Evolutionary conservation across 2,888 invertebrate genomes (phyloP).

Genomic region (Luffia ferchaultella): DNA sequence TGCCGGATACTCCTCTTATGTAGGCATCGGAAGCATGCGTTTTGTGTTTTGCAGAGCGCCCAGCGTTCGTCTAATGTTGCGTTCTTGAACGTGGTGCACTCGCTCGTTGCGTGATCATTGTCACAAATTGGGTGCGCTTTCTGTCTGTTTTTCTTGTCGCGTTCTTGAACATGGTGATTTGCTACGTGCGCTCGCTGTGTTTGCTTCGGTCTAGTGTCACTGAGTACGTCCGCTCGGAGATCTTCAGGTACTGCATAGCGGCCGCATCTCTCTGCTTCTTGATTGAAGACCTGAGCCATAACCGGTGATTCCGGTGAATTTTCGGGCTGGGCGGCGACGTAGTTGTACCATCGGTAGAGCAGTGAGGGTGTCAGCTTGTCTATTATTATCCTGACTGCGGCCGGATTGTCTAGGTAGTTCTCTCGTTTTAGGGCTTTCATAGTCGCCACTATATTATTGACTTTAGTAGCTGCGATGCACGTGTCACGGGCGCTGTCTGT

Average conservation of each 20-base stretch:
- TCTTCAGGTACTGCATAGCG: too few relatives aligned
- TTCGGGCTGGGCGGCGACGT: neutral
- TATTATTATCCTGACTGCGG: neutral
- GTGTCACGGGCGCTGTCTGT: neutral
- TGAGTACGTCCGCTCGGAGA: too few relatives aligned
- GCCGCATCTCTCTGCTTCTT: neutral
- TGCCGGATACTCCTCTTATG: constrained; percentile 1
- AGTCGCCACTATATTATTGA: neutral
- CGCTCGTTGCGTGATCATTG: neutral
- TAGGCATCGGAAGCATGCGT: constrained; percentile 9
- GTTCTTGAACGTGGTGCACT: neutral
- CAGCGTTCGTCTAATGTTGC: neutral
- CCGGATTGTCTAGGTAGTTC: neutral
- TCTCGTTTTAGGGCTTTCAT: neutral
- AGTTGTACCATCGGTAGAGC: neutral
- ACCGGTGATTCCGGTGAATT: neutral
- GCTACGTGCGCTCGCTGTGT: neutral
- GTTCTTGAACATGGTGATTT: neutral
- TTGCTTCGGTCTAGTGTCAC: neutral
- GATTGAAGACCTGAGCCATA: neutral
- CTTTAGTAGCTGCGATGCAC: neutral
- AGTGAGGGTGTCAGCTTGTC: neutral
- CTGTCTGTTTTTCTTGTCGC: too few relatives aligned
- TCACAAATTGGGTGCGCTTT: neutral
- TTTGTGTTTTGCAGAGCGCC: neutral